Conservation (phyloP, 2,888 invertebrate species). For the Drosophila anomelani region DNA sequence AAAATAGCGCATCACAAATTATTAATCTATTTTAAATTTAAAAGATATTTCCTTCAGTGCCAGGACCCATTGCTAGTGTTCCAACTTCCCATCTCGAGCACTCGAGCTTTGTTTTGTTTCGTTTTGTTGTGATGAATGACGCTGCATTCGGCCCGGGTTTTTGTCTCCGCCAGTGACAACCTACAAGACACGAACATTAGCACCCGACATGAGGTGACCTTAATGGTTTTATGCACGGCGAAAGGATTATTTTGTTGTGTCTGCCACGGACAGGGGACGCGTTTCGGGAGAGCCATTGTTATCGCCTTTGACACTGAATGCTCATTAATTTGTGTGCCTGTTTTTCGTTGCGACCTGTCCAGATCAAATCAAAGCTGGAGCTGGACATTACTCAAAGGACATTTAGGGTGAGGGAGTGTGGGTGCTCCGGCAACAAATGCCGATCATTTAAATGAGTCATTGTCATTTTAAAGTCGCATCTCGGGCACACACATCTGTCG, state of each 20-base stretch:
- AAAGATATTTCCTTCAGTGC: slow-evolving; percentile 38
- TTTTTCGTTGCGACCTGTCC: neutral
- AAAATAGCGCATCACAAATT: neutral
- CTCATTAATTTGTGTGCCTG: slow-evolving; percentile 72
- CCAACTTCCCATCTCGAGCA: slow-evolving; percentile 26
- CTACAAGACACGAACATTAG: slow-evolving; percentile 72
- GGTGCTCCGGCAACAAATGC: slow-evolving; percentile 28
- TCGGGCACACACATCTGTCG: slow-evolving; percentile 52
- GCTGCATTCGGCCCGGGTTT: slow-evolving; percentile 71
- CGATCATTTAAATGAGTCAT: slow-evolving; percentile 69
- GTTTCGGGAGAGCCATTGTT: slow-evolving; percentile 33
- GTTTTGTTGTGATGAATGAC: slow-evolving; percentile 77
- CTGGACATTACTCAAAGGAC: slow-evolving; percentile 41
- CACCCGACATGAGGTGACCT: slow-evolving; percentile 65
- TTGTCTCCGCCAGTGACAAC: slow-evolving; percentile 64
- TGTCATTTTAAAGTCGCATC: slow-evolving; percentile 71
- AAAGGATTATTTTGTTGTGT: slow-evolving; percentile 63
- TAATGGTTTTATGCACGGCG: slow-evolving; percentile 70
- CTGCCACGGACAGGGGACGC: slow-evolving; percentile 54
- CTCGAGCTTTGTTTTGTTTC: slow-evolving; percentile 51
- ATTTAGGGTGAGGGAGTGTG: neutral
- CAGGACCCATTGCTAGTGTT: slow-evolving; percentile 3
- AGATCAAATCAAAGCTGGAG: slow-evolving; percentile 17
- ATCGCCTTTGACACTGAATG: slow-evolving; percentile 66
- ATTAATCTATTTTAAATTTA: neutral